Conservation (phyloP, 23 tunicate species). For the Styela clava region DNA sequence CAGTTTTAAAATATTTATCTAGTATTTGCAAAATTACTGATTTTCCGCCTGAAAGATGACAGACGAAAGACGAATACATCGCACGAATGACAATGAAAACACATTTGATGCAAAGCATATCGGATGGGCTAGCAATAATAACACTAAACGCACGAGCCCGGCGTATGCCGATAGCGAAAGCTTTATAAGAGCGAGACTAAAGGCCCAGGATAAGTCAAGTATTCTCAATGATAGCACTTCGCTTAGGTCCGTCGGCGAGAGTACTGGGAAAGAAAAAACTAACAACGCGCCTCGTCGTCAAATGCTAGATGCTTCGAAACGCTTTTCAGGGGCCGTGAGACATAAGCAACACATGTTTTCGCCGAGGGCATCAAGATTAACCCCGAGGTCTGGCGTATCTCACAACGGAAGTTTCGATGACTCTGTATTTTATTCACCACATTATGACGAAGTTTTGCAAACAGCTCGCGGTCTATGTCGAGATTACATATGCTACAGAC, state of each 20-base stretch:
- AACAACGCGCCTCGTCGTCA: background rate
- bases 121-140: background rate
- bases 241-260: background rate
- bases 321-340: background rate
- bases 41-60: background rate
- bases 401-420: slow-evolving; percentile 26
- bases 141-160: background rate
- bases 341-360: background rate
- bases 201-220: background rate
- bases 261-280: background rate
- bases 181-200: background rate
- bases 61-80: background rate
- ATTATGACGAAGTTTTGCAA: slow-evolving; percentile 31
- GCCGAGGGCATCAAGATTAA: background rate
- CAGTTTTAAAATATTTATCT: no score
- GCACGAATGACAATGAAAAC: background rate
- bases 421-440: slow-evolving; percentile 54
- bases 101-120: background rate
- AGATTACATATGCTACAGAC: slow-evolving; percentile 64
- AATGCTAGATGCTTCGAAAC: background rate
- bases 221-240: background rate
- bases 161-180: background rate
- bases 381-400: background rate
- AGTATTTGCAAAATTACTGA: no score
- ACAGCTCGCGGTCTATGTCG: slow-evolving; percentile 52